A percentile compares a stretch with the other conserved stretches of the same genome.
phyloP scores from a whole-genome alignment of 2,888 invertebrate genomes.

The Andrena flavipes region DNA sequence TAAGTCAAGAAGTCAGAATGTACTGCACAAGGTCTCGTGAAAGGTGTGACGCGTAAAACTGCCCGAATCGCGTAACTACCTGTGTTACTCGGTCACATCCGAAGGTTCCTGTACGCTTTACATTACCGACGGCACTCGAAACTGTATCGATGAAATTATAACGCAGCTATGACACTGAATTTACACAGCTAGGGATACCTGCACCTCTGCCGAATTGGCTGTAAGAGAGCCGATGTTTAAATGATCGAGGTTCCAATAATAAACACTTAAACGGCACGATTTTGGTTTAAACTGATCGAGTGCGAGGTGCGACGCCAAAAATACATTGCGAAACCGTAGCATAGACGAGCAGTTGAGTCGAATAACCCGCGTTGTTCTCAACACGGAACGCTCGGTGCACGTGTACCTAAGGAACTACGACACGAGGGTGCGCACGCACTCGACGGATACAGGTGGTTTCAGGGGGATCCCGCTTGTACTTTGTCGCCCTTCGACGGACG shows the following conservation, averaged over 20 bases:
- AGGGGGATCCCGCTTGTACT: conserved; percentile 46
- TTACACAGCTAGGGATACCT: neutral
- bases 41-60: conserved; percentile 45
- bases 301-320: conserved; percentile 59
- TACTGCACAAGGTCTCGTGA: conserved; percentile 40
- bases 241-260: neutral
- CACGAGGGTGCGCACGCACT: conserved; percentile 51
- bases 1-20: neutral
- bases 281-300: conserved; percentile 72
- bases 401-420: conserved; percentile 54
- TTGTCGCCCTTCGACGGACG: conserved; percentile 48
- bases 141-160: neutral
- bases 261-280: conserved; percentile 16
- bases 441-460: conserved; percentile 66
- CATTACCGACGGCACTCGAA: conserved; percentile 21
- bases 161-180: neutral
- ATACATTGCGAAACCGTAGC: conserved; percentile 54
- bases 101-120: conserved; percentile 26
- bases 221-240: neutral
- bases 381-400: conserved; percentile 48
- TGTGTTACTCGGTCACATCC: conserved; percentile 15
- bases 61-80: conserved; percentile 10
- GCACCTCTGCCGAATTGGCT: neutral
- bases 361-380: conserved; percentile 18
- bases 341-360: conserved; percentile 29